Conservation (phyloP, 2,113 vertebrate genomes). For the Cyprinodon brontotheroides region DNA sequence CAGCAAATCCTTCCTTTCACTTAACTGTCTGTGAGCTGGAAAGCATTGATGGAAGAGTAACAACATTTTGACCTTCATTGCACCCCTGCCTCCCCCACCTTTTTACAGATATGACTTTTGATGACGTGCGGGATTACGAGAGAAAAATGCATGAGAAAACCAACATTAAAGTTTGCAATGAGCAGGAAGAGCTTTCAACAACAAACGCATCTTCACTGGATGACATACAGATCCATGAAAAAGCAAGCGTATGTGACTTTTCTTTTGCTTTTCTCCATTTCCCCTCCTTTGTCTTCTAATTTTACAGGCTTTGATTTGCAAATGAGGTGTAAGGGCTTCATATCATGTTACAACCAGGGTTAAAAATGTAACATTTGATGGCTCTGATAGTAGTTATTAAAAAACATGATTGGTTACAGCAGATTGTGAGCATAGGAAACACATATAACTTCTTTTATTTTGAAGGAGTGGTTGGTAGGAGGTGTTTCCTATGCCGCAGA, state of each 20-base stretch:
- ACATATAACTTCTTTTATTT: background rate
- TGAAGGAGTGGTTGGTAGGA: background rate
- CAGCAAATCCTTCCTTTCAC: constrained; percentile 50
- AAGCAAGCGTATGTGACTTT: constrained; percentile 91
- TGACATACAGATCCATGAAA: constrained; percentile 93
- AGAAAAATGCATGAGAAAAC: constrained; percentile 99
- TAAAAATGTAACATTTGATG: background rate
- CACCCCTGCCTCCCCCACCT: constrained; percentile 66
- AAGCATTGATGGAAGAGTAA: constrained; percentile 77
- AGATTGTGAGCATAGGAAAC: background rate
- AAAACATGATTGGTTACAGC: too few relatives aligned
- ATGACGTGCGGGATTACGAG: constrained; percentile 98
- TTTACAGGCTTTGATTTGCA: constrained; percentile 25
- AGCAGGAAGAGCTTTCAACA: constrained; percentile 82
- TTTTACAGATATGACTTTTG: constrained; percentile 99
- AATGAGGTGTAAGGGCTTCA: constrained; percentile 9
- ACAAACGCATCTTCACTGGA: constrained; percentile 91
- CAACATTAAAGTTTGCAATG: constrained; percentile 99
- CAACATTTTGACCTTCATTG: constrained; percentile 78
- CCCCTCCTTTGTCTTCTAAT: constrained; percentile 28
- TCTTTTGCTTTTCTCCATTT: constrained; percentile 45
- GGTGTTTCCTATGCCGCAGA: too few relatives aligned
- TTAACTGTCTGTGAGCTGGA: constrained; percentile 33
- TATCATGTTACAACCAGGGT: background rate
- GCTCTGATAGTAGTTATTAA: background rate